These are phyloP conservation scores for Henicopernis longicauda DNA, from an alignment of 2,113 vertebrate species.

Conservation along the genomic window DNA sequence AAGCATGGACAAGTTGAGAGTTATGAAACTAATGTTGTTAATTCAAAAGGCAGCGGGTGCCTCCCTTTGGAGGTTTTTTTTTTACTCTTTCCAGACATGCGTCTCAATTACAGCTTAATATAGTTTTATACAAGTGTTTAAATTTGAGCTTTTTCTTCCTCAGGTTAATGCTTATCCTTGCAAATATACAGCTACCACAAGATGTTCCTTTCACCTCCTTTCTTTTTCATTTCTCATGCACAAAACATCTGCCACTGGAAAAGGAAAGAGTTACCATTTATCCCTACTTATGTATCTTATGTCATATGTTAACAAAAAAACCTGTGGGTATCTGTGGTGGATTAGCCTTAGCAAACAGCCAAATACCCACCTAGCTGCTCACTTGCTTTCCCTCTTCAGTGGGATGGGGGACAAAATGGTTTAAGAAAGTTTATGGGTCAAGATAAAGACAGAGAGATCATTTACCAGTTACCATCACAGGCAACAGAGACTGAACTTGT, in stretches of 20 bases:
- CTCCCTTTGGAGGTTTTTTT: not conserved
- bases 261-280: not conserved
- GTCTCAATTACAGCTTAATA: not conserved
- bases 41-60: accelerated
- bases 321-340: not conserved
- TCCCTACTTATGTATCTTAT: not conserved
- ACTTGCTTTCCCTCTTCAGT: not conserved
- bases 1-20: not conserved
- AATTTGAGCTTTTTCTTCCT: not conserved
- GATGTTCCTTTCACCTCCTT: not conserved
- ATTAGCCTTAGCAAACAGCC: not conserved
- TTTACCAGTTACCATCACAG: accelerated
- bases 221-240: not conserved
- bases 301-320: not conserved
- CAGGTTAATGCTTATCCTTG: not conserved
- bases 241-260: not conserved
- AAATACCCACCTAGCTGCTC: not conserved
- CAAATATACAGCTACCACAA: not conserved
- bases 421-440: not conserved
- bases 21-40: not conserved
- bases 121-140: not conserved
- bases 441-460: not conserved
- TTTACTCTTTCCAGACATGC: not conserved
- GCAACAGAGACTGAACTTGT: not conserved
- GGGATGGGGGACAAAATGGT: not conserved